These are phyloP conservation scores for Oligia fasciuncula DNA, from an alignment of 2,888 invertebrate genomes.

Conservation along the genomic window DNA sequence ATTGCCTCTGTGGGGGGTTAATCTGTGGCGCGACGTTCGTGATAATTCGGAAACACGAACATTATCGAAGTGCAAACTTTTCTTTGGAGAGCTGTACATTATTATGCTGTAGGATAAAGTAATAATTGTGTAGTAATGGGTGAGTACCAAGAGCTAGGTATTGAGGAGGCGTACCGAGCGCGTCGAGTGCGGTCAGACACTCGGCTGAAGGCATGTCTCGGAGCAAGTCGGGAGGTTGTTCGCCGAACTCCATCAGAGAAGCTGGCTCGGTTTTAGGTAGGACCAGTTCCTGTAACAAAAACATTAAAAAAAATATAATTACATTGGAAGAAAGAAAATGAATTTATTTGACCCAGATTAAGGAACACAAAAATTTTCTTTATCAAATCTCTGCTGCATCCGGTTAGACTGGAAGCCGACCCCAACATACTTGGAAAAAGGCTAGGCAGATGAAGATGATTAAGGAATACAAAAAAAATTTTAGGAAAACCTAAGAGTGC, in stretches of 20 bases:
- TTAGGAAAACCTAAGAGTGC: background rate
- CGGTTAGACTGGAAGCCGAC: background rate
- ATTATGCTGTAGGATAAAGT: constrained; percentile 5
- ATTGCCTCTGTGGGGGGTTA: background rate
- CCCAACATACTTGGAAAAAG: background rate
- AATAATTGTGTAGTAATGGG: constrained; percentile 12
- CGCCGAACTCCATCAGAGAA: constrained; percentile 81
- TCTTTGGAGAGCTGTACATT: background rate
- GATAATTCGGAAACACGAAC: background rate
- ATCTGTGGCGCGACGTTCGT: background rate
- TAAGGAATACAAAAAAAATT: background rate
- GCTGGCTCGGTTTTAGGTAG: constrained; percentile 82
- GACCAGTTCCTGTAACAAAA: constrained; percentile 77
- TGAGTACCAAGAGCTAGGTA: constrained; percentile 34
- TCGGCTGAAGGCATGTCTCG: constrained; percentile 81
- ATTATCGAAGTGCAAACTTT: background rate
- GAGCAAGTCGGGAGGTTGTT: constrained; percentile 79
- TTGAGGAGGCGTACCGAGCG: constrained; percentile 76
- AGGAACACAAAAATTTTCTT: background rate
- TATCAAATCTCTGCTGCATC: constrained; percentile 45
- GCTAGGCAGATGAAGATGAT: background rate
- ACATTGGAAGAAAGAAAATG: background rate
- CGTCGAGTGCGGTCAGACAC: constrained; percentile 81
- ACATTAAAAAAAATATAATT: background rate
- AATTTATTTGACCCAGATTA: background rate